These are phyloP conservation scores for Moxostoma hubbsi DNA, from an alignment of 2,797 vertebrate species.

Conservation along the genomic window DNA sequence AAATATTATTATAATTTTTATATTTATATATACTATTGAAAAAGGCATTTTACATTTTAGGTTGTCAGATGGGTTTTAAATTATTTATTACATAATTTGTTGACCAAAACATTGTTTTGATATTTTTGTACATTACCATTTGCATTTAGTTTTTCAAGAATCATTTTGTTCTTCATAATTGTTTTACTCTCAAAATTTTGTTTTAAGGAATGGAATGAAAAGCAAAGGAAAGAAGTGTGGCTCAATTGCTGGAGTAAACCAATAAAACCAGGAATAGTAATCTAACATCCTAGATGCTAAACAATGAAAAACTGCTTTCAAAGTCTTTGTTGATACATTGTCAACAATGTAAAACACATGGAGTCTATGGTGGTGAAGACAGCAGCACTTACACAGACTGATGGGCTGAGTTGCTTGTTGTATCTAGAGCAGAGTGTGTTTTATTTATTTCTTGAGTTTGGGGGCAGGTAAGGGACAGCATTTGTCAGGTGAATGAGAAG, in stretches of 20 bases:
- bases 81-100: too few species aligned
- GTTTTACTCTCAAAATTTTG: background rate
- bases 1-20: too few species aligned
- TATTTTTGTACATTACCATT: too few species aligned
- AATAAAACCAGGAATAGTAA: background rate
- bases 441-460: constrained; percentile 64
- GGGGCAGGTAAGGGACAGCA: constrained; percentile 57
- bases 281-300: background rate
- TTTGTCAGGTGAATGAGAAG: constrained; percentile 57
- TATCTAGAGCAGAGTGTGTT: constrained; percentile 49
- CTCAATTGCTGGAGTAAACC: background rate
- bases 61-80: too few species aligned
- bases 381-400: constrained; percentile 44
- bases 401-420: constrained; percentile 39
- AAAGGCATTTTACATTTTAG: too few species aligned
- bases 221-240: background rate
- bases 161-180: too few species aligned
- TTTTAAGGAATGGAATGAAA: background rate
- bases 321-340: background rate
- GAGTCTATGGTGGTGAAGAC: constrained; percentile 25
- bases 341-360: too few species aligned
- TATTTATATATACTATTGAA: too few species aligned
- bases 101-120: too few species aligned
- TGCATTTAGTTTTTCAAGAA: too few species aligned
- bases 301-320: background rate